These are phyloP conservation scores for Habrosyne pyritoides DNA, from an alignment of 2,888 invertebrate genomes.

Conservation along the genomic window DNA sequence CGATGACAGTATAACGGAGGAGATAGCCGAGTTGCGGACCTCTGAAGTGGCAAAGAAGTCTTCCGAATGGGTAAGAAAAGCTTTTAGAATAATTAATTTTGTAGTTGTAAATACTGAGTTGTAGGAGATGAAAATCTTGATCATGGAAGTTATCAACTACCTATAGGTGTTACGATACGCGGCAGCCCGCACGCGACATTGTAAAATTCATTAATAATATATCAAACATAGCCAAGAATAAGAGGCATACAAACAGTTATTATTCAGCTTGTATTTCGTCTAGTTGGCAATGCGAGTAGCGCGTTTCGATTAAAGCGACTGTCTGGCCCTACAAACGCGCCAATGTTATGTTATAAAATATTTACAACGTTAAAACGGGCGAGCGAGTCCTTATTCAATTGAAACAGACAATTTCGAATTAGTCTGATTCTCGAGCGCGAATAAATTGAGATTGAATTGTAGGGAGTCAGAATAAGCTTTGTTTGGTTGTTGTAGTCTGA, in stretches of 20 bases:
- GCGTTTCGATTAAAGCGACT: no score
- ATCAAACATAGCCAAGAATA: background rate
- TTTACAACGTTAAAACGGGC: background rate
- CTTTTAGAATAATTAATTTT: background rate
- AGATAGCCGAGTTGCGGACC: slow-evolving; percentile 56
- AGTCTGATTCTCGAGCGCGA: background rate
- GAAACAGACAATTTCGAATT: background rate
- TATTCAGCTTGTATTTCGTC: background rate
- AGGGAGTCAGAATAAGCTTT: slow-evolving; percentile 15
- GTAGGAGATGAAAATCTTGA: background rate
- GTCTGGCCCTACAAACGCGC: background rate
- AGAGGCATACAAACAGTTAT: background rate
- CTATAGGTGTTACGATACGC: slow-evolving; percentile 29
- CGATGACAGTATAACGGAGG: slow-evolving; percentile 63
- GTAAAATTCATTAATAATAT: slow-evolving; percentile 13
- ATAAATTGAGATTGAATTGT: background rate
- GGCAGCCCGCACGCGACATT: slow-evolving; percentile 55
- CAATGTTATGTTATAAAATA: background rate
- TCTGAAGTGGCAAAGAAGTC: slow-evolving; percentile 44
- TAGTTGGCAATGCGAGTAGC: no score
- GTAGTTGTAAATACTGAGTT: background rate
- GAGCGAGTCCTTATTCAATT: background rate
- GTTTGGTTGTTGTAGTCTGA: slow-evolving; percentile 66
- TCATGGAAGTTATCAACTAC: background rate
- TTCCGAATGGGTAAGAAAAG: slow-evolving; percentile 60